Evolutionary conservation across 2,888 invertebrate species (phyloP).

Genomic region (Leptinotarsa rubiginosa): DNA sequence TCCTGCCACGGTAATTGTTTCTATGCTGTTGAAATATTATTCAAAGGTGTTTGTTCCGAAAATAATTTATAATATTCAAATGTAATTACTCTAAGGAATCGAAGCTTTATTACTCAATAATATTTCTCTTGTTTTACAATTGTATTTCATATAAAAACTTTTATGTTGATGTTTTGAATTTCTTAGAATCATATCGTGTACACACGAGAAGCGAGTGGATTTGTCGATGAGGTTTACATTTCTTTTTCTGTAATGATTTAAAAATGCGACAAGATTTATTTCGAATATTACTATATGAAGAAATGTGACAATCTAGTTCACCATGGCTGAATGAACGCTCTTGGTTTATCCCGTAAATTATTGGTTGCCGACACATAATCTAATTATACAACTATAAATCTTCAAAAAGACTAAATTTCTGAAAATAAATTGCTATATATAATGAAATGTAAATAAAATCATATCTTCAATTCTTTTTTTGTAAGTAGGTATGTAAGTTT

Average conservation of each 20-base stretch:
- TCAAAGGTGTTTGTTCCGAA: neutral
- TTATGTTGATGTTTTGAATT: too few relatives aligned
- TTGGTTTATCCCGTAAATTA: neutral
- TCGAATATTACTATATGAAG: neutral
- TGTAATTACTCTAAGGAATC: too few relatives aligned
- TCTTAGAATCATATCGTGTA: too few relatives aligned
- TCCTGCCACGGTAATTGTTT: constrained; percentile 4
- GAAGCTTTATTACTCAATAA: too few relatives aligned
- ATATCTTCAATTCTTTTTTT: constrained; percentile 4
- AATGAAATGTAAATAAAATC: constrained; percentile 13
- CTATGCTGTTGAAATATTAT: neutral
- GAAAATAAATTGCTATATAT: neutral
- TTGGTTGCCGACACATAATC: neutral
- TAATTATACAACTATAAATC: neutral
- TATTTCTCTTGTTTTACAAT: too few relatives aligned
- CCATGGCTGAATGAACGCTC: neutral
- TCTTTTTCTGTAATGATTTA: too few relatives aligned
- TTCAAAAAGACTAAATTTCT: constrained; percentile 6
- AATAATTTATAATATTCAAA: too few relatives aligned
- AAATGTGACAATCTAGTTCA: neutral
- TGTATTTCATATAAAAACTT: too few relatives aligned
- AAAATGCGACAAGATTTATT: neutral
- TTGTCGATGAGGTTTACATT: too few relatives aligned
- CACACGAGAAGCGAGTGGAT: too few relatives aligned
- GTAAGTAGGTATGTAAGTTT: neutral